phyloP scores from a whole-genome alignment of 2,113 vertebrate species.

The Myocastor coypus region DNA sequence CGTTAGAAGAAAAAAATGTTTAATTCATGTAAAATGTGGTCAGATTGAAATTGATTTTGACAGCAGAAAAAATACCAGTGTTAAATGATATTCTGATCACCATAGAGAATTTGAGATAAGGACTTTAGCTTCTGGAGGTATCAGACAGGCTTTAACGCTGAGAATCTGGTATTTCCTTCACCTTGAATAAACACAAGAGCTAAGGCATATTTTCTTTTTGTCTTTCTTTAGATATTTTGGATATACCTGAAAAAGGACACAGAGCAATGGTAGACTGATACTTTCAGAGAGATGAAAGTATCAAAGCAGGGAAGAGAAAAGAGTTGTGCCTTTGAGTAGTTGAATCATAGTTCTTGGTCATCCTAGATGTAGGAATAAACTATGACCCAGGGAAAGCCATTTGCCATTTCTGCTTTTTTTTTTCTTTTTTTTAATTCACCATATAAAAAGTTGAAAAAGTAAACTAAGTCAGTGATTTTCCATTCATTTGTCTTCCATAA shows the following conservation, averaged over 20 bases:
- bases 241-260: slow-evolving; percentile 35
- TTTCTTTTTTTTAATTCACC: background rate
- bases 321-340: slow-evolving; percentile 6
- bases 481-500: slow-evolving; percentile 6
- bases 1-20: slow-evolving; percentile 59
- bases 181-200: slow-evolving; percentile 4
- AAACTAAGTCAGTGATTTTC: slow-evolving; percentile 24
- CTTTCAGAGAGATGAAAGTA: slow-evolving; percentile 41
- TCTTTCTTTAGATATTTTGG: slow-evolving; percentile 32
- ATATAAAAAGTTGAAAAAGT: slow-evolving; percentile 59
- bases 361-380: background rate
- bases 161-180: slow-evolving; percentile 55
- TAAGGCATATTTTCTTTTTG: slow-evolving; percentile 25
- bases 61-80: slow-evolving; percentile 58
- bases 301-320: slow-evolving; percentile 34
- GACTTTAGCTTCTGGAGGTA: slow-evolving; percentile 67
- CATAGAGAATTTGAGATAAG: slow-evolving; percentile 61
- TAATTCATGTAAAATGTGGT: slow-evolving; percentile 69
- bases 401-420: background rate
- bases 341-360: slow-evolving; percentile 16
- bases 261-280: background rate
- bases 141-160: background rate
- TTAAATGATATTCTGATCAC: slow-evolving; percentile 63
- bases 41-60: slow-evolving; percentile 63
- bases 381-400: slow-evolving; percentile 37